Conservation (phyloP, 2,113 vertebrate species). For the Ascaphus truei region DNA sequence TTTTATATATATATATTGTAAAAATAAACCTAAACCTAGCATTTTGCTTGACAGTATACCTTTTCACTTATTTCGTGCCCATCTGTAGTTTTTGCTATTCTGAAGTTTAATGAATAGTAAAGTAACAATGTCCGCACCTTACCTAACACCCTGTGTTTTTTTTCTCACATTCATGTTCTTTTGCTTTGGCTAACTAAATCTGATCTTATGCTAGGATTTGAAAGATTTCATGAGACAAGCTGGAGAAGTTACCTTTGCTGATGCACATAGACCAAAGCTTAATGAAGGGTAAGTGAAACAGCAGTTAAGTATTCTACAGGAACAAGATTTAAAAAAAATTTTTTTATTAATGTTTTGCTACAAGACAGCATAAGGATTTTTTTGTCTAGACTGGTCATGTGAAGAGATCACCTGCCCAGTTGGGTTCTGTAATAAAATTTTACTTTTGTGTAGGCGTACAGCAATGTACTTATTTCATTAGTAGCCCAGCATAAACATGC, state of each 20-base stretch:
- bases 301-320: neutral
- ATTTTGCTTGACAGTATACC: slow-evolving; percentile 69
- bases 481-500: too few species aligned
- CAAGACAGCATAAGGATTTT: too few species aligned
- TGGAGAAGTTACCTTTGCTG: slow-evolving; percentile 96
- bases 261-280: slow-evolving; percentile 91
- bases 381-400: too few species aligned
- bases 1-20: slow-evolving; percentile 58
- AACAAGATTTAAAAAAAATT: fast-evolving
- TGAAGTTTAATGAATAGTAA: slow-evolving; percentile 62
- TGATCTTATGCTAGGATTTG: slow-evolving; percentile 85
- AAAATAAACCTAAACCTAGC: slow-evolving; percentile 47
- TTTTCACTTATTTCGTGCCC: slow-evolving; percentile 72
- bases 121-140: slow-evolving; percentile 62
- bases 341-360: neutral
- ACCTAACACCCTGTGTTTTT: slow-evolving; percentile 54
- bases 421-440: too few species aligned
- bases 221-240: slow-evolving; percentile 99
- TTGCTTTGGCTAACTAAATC: slow-evolving; percentile 52
- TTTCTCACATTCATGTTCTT: slow-evolving; percentile 35
- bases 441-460: too few species aligned
- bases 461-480: too few species aligned
- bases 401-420: neutral
- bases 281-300: slow-evolving; percentile 93
- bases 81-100: slow-evolving; percentile 56